phyloP scores from a whole-genome alignment of 2,888 invertebrate species.

The Arge pagana region DNA sequence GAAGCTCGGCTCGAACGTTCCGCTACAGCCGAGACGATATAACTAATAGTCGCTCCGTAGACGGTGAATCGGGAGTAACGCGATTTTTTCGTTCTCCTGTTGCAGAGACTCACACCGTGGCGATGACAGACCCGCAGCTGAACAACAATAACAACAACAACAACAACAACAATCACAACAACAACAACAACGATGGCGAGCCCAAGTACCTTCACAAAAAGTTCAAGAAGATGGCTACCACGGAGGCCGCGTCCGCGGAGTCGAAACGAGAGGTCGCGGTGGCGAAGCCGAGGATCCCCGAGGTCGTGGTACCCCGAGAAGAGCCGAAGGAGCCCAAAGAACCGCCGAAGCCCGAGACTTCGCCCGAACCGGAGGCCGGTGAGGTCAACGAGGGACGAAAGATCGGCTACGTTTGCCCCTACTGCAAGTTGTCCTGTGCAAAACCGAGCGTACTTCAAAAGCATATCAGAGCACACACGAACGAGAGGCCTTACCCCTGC shows the following conservation, averaged over 20 bases:
- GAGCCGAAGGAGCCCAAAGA: conserved; percentile 37
- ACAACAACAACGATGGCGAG: conserved; percentile 58
- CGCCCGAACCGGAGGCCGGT: conserved; percentile 43
- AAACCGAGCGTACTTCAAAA: conserved; percentile 93
- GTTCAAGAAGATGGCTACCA: conserved; percentile 85
- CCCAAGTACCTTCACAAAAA: conserved; percentile 89
- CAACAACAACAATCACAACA: conserved; percentile 31
- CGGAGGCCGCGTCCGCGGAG: conserved; percentile 46
- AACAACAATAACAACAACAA: conserved; percentile 40
- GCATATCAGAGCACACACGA: conserved; percentile 92
- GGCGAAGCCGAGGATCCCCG: conserved; percentile 28
- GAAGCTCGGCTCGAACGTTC: too few relatives aligned
- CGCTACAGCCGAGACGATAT: too few relatives aligned
- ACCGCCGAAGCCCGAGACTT: conserved; percentile 32
- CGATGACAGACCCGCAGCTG: conserved; percentile 56
- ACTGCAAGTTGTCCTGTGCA: conserved; percentile 86
- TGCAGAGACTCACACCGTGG: conserved; percentile 50
- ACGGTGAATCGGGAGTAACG: background rate
- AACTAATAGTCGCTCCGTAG: too few relatives aligned
- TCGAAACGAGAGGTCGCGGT: conserved; percentile 38
- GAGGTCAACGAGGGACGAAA: conserved; percentile 46
- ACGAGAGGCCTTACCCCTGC: conserved; percentile 91
- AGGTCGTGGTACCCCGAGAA: conserved; percentile 34
- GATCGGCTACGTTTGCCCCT: conserved; percentile 83
- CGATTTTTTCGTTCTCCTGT: conserved; percentile 5